A percentile compares a stretch with the other conserved stretches of the same genome.
phyloP scores from a whole-genome alignment of 2,888 invertebrate species.

The Cremastobaeus sp. region DNA sequence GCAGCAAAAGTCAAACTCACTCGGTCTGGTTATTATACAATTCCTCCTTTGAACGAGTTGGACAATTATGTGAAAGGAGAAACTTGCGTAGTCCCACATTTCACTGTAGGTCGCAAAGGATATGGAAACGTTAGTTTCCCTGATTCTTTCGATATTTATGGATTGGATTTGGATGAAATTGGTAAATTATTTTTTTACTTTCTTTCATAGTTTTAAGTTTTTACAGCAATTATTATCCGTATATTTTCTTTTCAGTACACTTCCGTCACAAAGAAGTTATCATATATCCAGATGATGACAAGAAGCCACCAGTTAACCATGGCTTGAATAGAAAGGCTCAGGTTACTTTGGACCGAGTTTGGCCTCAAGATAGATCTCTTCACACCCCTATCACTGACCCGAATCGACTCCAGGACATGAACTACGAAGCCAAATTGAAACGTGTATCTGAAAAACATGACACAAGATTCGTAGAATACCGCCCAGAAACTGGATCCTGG shows the following conservation, averaged over 20 bases:
- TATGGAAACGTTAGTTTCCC: conserved; percentile 94
- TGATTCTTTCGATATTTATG: conserved; percentile 88
- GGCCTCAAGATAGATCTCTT: conserved; percentile 93
- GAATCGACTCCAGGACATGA: conserved; percentile 87
- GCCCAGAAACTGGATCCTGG: conserved; percentile 98
- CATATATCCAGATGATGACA: conserved; percentile 93
- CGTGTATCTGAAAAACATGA: conserved; percentile 91
- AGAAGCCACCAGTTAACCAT: conserved; percentile 91
- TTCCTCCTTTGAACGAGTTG: conserved; percentile 91
- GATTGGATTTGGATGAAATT: conserved; percentile 90
- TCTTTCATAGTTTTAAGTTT: neutral
- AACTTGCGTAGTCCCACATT: conserved; percentile 89
- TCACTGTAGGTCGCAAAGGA: conserved; percentile 92
- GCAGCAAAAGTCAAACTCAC: conserved; percentile 88
- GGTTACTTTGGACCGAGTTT: conserved; percentile 94
- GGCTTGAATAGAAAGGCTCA: conserved; percentile 95
- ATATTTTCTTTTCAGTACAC: conserved; percentile 84
- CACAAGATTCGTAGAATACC: conserved; percentile 95
- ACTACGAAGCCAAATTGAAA: conserved; percentile 91
- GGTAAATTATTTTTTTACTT: conserved; percentile 69
- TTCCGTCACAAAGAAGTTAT: conserved; percentile 96
- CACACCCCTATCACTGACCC: conserved; percentile 89
- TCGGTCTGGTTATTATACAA: conserved; percentile 93
- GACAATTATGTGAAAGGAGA: conserved; percentile 85
- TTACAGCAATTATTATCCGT: neutral